phyloP scores from a whole-genome alignment of 2,113 vertebrate species.

The Anoplopoma fimbria region DNA sequence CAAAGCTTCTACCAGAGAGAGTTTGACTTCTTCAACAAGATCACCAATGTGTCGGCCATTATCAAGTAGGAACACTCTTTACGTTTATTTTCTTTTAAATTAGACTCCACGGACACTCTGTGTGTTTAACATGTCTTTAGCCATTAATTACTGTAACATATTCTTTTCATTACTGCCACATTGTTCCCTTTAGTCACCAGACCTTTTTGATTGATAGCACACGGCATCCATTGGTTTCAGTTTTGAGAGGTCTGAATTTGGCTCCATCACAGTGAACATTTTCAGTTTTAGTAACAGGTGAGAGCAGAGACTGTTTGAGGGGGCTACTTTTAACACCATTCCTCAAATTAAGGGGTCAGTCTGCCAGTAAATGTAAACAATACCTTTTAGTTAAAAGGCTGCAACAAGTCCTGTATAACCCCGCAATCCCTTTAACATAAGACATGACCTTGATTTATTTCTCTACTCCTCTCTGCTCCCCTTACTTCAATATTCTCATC shows the following conservation, averaged over 20 bases:
- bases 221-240: not conserved
- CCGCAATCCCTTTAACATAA: not conserved
- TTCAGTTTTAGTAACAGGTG: not conserved
- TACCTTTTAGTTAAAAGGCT: not conserved
- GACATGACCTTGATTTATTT: not conserved
- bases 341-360: not conserved
- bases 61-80: constrained; percentile 88
- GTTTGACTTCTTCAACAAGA: constrained; percentile 98
- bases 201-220: not conserved
- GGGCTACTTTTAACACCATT: too few relatives aligned
- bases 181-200: not conserved
- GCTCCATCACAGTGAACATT: not conserved
- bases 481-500: not conserved
- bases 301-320: too few relatives aligned
- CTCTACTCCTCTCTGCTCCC: not conserved
- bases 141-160: not conserved
- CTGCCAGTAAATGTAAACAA: not conserved
- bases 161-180: not conserved
- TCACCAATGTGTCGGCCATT: constrained; percentile 95
- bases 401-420: not conserved
- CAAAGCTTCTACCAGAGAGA: constrained; percentile 98
- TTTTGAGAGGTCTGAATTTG: not conserved
- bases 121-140: too few relatives aligned
- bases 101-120: not conserved
- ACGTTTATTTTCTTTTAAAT: not conserved